Evolutionary conservation across 2,113 vertebrate genomes (phyloP), one percentile per base, ranked within the genome.

Genomic region (Channa maculata): DNA sequence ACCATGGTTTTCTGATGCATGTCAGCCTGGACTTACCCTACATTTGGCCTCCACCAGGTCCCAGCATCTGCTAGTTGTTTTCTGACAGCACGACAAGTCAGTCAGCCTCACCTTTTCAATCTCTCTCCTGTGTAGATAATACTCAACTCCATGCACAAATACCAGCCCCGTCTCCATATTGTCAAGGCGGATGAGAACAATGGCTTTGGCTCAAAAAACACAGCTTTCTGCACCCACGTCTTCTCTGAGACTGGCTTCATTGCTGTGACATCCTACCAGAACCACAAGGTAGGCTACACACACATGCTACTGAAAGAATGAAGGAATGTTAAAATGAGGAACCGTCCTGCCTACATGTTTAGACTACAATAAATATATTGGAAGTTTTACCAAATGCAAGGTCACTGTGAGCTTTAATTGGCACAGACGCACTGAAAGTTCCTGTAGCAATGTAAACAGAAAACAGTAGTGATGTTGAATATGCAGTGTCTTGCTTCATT

Each of bases 91-190:
- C 38, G 49, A 67, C 73, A 51, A 58, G 39, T 45, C 69, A n/a
- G 55, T 85, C 76, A 77, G 46, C 36, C 71, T 84, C 76, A 74
- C 67, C 62, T 52, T 77, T 59, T 79, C 65, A 66, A 75, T 75
- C 69, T 82, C 60, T 59, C 68, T 52, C 67, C 69, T 37, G 9
- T 70, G 44, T 80, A 99, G 98, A 99, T 99, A 89, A 99, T 99
- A 82, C 94, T 99, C 36, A 99, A 99, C 93, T 99, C 98, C 86
- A 99, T 99, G 98, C 98, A 99, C 93, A 99, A 99, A 58, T 99
- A 99, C 91, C 98, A 99, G 89, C 98, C 98, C 13, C 93, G 98
- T 70, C 95, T 99, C 50, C 98, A 99, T 79, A 97, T 99, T 13
- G 97, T 99, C 71, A 98, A 98, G 84, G 98, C 97, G 0, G 98